Percentiles rank a stretch among this genome's conserved stretches.
Conservation (phyloP, 2,888 invertebrate genomes). For the Stenurella melanura region DNA sequence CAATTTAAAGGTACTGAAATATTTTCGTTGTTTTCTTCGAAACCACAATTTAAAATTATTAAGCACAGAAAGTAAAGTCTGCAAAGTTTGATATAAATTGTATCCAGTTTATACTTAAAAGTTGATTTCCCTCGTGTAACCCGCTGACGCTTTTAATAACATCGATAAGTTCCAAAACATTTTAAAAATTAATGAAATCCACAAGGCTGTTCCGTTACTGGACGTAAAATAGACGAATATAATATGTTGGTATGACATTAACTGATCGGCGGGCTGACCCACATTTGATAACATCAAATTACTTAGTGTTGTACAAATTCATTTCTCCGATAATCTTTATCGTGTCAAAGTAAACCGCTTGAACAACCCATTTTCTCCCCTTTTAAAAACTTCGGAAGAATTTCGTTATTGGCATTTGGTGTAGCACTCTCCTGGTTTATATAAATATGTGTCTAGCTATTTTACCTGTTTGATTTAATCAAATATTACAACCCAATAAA, state of each 20-base stretch:
- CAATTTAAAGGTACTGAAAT: background rate
- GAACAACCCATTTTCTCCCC: too few relatives aligned
- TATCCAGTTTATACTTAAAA: background rate
- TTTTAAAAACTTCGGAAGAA: too few relatives aligned
- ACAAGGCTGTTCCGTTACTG: background rate
- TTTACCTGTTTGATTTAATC: too few relatives aligned
- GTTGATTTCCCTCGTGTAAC: conserved; percentile 3
- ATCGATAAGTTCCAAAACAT: background rate
- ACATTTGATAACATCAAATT: background rate
- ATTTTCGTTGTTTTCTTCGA: background rate
- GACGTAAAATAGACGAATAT: background rate
- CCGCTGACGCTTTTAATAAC: background rate
- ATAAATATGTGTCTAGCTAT: too few relatives aligned
- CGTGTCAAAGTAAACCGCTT: too few relatives aligned
- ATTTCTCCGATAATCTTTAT: too few relatives aligned
- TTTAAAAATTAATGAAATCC: background rate
- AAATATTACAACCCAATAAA: too few relatives aligned
- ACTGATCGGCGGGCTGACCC: background rate
- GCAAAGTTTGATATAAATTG: background rate
- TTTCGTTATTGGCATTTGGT: too few relatives aligned
- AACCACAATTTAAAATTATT: background rate
- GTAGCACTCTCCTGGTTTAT: too few relatives aligned
- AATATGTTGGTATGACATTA: background rate
- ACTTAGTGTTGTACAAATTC: background rate
- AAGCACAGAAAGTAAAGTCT: background rate